These are phyloP conservation scores for Synergus umbraculus DNA, from an alignment of 2,888 invertebrate genomes.

Conservation along the genomic window DNA sequence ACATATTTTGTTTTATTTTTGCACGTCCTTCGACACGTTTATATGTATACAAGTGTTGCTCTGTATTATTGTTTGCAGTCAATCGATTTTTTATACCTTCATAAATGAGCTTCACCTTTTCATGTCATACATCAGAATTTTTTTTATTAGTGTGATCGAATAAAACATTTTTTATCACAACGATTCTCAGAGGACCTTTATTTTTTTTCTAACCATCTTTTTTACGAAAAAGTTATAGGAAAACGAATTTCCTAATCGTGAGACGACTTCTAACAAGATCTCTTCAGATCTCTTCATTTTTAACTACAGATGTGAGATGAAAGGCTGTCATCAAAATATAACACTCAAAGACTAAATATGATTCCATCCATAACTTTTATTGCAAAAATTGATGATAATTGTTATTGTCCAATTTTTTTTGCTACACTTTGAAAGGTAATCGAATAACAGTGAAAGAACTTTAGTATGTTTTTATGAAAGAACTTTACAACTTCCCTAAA, in stretches of 20 bases:
- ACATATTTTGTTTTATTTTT: no score
- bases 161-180: not conserved
- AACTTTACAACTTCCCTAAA: not conserved
- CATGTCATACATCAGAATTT: conserved; percentile 1
- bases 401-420: not conserved
- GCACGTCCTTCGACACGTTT: no score
- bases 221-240: conserved; percentile 1
- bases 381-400: not conserved
- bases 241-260: conserved; percentile 10
- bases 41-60: no score
- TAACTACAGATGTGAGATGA: conserved; percentile 8
- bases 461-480: no score
- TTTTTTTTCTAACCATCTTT: conserved; percentile 6
- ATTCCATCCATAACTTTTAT: not conserved
- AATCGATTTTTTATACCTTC: not conserved
- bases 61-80: not conserved
- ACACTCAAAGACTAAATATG: not conserved
- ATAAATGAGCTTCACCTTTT: not conserved
- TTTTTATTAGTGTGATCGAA: conserved; percentile 7
- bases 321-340: conserved; percentile 21
- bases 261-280: conserved; percentile 17
- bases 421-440: no score
- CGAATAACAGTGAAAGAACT: no score
- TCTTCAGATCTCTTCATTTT: conserved; percentile 15
- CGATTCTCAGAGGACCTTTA: not conserved